These are phyloP conservation scores for Phalera bucephala DNA, from an alignment of 2,888 invertebrate genomes.

Conservation along the genomic window DNA sequence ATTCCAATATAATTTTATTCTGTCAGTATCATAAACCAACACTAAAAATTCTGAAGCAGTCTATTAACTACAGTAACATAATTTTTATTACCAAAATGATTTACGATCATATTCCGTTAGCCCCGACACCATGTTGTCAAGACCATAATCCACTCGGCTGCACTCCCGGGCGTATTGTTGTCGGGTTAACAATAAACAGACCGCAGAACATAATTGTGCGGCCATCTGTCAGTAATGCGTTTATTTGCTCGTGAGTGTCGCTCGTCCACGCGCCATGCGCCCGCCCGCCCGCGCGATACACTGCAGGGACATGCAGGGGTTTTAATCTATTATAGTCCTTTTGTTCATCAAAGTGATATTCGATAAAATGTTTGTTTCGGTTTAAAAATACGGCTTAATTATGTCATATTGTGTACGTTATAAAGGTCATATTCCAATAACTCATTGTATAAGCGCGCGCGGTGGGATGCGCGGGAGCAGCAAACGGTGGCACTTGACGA, in stretches of 20 bases:
- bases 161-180: background rate
- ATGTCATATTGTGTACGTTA: background rate
- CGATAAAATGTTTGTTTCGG: too few relatives aligned
- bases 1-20: too few relatives aligned
- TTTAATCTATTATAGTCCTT: background rate
- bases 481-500: constrained; percentile 15
- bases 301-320: too few relatives aligned
- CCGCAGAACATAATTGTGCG: background rate
- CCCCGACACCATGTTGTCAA: background rate
- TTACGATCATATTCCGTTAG: background rate
- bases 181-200: background rate
- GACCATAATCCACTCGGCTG: background rate
- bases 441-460: background rate
- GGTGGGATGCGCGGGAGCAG: constrained; percentile 2
- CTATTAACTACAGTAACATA: too few relatives aligned
- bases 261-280: background rate
- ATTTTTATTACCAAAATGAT: too few relatives aligned
- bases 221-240: constrained; percentile 7
- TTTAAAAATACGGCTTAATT: too few relatives aligned
- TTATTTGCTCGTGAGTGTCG: constrained; percentile 6
- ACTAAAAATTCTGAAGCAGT: too few relatives aligned
- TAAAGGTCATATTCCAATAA: background rate
- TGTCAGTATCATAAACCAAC: too few relatives aligned
- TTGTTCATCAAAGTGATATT: background rate
- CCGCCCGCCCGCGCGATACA: too few relatives aligned